Conservation (phyloP, 2,797 vertebrate genomes). For the Astyanax mexicanus region DNA sequence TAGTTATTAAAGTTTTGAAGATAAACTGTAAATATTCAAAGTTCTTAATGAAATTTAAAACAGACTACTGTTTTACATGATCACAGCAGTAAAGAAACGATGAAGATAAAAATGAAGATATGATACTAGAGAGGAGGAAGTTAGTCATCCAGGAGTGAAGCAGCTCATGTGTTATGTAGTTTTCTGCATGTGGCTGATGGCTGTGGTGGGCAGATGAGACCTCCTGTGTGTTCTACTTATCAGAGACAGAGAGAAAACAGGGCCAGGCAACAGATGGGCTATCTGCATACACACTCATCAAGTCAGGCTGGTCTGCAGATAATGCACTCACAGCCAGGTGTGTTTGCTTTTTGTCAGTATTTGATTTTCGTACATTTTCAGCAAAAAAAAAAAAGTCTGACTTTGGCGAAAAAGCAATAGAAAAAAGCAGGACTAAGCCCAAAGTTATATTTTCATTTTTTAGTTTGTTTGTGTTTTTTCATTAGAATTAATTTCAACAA, state of each 20-base stretch:
- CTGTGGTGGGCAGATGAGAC: conserved; percentile 42
- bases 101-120: neutral
- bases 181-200: conserved; percentile 21
- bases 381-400: too few species aligned
- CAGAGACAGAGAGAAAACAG: conserved; percentile 15
- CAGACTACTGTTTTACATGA: too few species aligned
- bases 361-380: neutral
- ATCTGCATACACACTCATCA: conserved; percentile 58
- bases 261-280: conserved; percentile 54
- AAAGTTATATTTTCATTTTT: too few species aligned
- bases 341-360: conserved; percentile 17
- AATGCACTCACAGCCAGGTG: conserved; percentile 31
- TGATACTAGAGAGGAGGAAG: neutral
- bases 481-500: too few species aligned
- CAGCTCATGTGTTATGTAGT: neutral
- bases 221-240: conserved; percentile 46
- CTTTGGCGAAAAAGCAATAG: too few species aligned
- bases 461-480: too few species aligned
- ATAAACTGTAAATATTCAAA: too few species aligned
- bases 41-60: too few species aligned
- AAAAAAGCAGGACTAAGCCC: too few species aligned
- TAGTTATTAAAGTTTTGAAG: too few species aligned
- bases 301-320: conserved; percentile 34
- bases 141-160: neutral
- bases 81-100: neutral